These are phyloP conservation scores for Enteromius trimaculatus DNA, from an alignment of 2,797 vertebrate genomes.

Conservation along the genomic window DNA sequence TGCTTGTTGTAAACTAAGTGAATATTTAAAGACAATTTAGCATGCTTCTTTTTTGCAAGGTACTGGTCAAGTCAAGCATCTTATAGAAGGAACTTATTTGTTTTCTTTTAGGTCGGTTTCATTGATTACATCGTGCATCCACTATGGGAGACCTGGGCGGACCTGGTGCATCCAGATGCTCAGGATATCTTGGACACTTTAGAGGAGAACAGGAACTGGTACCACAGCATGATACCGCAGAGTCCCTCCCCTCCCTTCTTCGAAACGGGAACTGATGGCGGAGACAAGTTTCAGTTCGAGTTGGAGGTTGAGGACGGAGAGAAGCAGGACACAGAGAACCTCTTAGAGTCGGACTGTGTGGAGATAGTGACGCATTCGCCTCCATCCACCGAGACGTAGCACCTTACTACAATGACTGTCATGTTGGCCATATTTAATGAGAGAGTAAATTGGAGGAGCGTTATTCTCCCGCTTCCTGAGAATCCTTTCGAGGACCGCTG, in stretches of 20 bases:
- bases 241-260: slow-evolving; percentile 96
- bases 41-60: neutral
- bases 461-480: slow-evolving; percentile 32
- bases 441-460: slow-evolving; percentile 10
- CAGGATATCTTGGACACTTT: slow-evolving; percentile 97
- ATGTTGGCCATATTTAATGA: slow-evolving; percentile 26
- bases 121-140: slow-evolving; percentile 98
- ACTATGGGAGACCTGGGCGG: slow-evolving; percentile 98
- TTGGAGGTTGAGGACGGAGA: slow-evolving; percentile 79
- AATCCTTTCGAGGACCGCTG: slow-evolving; percentile 33
- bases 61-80: neutral
- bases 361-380: slow-evolving; percentile 33
- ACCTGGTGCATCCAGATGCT: slow-evolving; percentile 96
- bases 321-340: slow-evolving; percentile 73
- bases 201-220: slow-evolving; percentile 99
- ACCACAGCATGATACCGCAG: slow-evolving; percentile 98
- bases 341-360: slow-evolving; percentile 57
- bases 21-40: neutral
- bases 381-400: slow-evolving; percentile 58
- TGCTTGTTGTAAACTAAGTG: neutral
- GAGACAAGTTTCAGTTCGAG: slow-evolving; percentile 95
- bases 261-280: slow-evolving; percentile 81
- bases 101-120: slow-evolving; percentile 87
- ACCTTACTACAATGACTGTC: neutral
- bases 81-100: neutral